These are phyloP conservation scores for Lamellibrachia columna DNA, from an alignment of 2,888 invertebrate genomes.

Conservation along the genomic window DNA sequence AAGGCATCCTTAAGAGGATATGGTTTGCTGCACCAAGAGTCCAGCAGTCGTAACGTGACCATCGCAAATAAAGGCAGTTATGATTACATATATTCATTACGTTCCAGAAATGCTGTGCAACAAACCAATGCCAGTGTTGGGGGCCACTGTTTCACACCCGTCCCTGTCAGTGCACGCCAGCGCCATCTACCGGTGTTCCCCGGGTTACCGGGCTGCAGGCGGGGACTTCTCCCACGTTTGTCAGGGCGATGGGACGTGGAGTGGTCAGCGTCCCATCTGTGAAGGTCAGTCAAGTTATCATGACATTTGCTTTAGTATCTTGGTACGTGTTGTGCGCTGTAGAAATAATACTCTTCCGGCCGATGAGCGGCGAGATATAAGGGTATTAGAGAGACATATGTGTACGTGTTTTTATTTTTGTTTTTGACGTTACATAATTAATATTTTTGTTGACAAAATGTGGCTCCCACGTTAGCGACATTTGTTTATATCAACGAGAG, in stretches of 20 bases:
- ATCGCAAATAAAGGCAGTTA: background rate
- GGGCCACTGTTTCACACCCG: background rate
- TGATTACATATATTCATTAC: background rate
- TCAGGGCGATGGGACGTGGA: background rate
- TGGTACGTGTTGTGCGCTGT: no score
- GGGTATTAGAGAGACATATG: no score
- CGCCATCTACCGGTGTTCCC: background rate
- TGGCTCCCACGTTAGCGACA: no score
- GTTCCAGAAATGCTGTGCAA: constrained; percentile 9
- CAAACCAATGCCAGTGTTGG: background rate
- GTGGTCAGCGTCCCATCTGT: background rate
- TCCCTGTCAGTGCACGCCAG: background rate
- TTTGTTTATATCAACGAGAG: no score
- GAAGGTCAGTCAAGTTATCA: background rate
- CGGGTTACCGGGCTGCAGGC: background rate
- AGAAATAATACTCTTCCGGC: no score
- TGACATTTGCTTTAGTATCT: background rate
- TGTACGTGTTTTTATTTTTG: no score
- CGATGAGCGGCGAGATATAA: no score
- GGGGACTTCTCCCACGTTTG: background rate
- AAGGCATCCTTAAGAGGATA: no score
- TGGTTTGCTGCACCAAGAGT: no score
- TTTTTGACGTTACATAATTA: no score
- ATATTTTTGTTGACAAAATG: no score
- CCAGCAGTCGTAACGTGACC: no score